Conservation (phyloP, 2,113 vertebrate genomes). For the Parotia lawesii region DNA sequence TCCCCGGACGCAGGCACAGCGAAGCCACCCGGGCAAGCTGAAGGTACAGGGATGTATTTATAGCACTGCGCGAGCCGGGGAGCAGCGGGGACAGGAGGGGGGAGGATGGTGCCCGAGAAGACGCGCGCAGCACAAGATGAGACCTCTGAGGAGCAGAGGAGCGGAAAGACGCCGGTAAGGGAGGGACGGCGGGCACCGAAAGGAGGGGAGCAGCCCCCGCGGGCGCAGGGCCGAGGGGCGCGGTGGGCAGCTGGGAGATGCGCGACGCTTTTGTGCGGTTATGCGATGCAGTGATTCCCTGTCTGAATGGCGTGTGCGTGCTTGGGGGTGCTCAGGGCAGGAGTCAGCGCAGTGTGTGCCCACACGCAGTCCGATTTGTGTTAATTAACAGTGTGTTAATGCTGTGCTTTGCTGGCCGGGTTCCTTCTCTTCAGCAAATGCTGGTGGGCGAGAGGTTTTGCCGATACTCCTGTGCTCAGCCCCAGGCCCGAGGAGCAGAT, state of each 20-base stretch:
- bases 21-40: conserved; percentile 78
- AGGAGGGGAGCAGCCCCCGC: not conserved
- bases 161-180: conserved; percentile 8
- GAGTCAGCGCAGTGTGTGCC: not conserved
- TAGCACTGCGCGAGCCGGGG: not conserved
- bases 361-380: not conserved
- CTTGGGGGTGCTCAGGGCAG: not conserved
- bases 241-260: not conserved
- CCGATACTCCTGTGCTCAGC: not conserved
- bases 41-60: conserved; percentile 80
- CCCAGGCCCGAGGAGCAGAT: not conserved
- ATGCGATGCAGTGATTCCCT: not conserved
- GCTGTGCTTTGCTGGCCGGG: not conserved
- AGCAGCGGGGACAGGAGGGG: not conserved
- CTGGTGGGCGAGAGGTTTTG: not conserved
- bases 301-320: not conserved
- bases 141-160: not conserved
- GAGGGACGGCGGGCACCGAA: not conserved
- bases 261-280: not conserved
- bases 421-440: not conserved
- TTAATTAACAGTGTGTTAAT: not conserved
- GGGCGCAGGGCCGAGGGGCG: not conserved
- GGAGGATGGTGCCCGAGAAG: conserved; percentile 42
- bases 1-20: conserved; percentile 83
- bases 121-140: not conserved